Conservation (phyloP, 2,888 invertebrate species). For the Penaeus monodon region DNA sequence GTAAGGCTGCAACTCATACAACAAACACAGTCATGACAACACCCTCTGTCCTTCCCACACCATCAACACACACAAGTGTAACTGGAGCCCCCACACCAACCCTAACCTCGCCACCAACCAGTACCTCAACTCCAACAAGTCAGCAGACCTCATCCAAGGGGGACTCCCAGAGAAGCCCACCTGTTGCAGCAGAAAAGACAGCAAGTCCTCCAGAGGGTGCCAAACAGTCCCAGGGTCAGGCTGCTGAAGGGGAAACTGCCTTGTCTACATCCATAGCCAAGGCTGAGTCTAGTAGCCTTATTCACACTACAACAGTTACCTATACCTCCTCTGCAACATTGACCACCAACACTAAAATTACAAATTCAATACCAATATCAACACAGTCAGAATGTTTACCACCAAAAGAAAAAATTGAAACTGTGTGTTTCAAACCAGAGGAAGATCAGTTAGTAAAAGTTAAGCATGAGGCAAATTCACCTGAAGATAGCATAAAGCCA, state of each 20-base stretch:
- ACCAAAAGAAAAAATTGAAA: constrained; percentile 39
- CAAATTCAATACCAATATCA: constrained; percentile 41
- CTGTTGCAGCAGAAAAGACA: constrained; percentile 24
- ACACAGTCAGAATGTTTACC: constrained; percentile 44
- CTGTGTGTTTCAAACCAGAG: constrained; percentile 22
- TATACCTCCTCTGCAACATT: constrained; percentile 44
- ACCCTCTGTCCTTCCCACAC: constrained; percentile 50
- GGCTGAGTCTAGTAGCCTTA: constrained; percentile 45
- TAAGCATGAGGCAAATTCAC: constrained; percentile 41
- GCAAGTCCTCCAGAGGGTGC: constrained; percentile 3
- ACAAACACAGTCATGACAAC: constrained; percentile 56
- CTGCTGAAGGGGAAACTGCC: constrained; percentile 23
- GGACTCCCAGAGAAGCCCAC: constrained; percentile 4
- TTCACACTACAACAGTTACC: constrained; percentile 54
- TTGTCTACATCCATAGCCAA: constrained; percentile 32
- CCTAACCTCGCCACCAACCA: constrained; percentile 33
- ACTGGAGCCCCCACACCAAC: constrained; percentile 35
- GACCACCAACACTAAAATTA: constrained; percentile 51
- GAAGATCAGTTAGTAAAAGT: constrained; percentile 37
- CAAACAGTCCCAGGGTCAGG: not conserved
- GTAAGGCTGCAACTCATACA: constrained; percentile 53
- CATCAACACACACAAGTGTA: constrained; percentile 41
- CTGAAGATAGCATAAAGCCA: constrained; percentile 40
- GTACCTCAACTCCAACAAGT: constrained; percentile 11
- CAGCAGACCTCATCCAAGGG: constrained; percentile 19